These are phyloP conservation scores for Pao palembangensis DNA, from an alignment of 2,113 vertebrate genomes.

Conservation along the genomic window DNA sequence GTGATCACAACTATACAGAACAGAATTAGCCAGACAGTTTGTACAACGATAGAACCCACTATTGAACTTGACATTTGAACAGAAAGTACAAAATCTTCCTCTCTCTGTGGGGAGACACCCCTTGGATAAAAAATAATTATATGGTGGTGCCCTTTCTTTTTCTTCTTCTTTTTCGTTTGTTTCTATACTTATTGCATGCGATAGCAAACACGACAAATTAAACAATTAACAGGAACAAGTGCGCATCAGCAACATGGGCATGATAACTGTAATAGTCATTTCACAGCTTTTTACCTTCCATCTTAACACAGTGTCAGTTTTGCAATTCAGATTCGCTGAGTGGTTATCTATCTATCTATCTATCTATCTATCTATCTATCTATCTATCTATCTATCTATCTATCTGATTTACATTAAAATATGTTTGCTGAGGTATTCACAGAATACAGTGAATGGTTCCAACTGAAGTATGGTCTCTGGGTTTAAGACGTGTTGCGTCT, in stretches of 20 bases:
- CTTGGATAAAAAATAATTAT: constrained; percentile 67
- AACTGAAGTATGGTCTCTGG: constrained; percentile 60
- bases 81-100: constrained; percentile 65
- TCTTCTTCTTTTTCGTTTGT: constrained; percentile 34
- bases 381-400: constrained; percentile 41
- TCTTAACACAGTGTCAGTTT: constrained; percentile 91
- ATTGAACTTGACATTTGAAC: constrained; percentile 72
- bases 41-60: constrained; percentile 75
- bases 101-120: constrained; percentile 59
- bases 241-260: constrained; percentile 56
- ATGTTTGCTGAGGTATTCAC: constrained; percentile 78
- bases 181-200: constrained; percentile 77
- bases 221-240: constrained; percentile 66
- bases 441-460: constrained; percentile 78
- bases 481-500: constrained; percentile 55
- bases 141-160: constrained; percentile 45
- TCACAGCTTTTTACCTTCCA: constrained; percentile 72
- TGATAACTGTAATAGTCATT: constrained; percentile 60
- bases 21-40: constrained; percentile 73
- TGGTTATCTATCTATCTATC: constrained; percentile 40
- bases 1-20: constrained; percentile 72
- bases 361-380: constrained; percentile 37
- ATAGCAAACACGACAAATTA: constrained; percentile 73
- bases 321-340: constrained; percentile 79
- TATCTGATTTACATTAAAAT: constrained; percentile 65